Evolutionary conservation across 1,140 invertebrate species (phyloP), one percentile per base, ranked within the genome.

Genomic region (Colletes gigas): DNA sequence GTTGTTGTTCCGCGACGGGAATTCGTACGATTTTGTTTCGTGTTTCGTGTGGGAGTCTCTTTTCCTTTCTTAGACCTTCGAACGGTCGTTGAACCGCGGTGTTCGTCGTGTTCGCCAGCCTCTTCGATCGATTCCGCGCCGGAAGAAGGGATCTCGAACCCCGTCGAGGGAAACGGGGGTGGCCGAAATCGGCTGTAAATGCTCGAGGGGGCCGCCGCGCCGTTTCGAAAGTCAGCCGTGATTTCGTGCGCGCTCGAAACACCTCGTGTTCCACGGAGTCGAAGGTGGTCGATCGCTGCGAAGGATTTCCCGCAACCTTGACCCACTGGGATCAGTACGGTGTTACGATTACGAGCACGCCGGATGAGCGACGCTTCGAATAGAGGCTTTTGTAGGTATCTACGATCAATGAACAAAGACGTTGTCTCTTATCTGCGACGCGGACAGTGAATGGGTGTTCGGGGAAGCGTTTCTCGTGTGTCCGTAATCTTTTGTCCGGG

Each of bases 281-380:
- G 78, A 80, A 75, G 74, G 73, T 44, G 68, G 54, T 68, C 66
- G 74, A 85, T 86, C 71, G 50, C 57, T 47, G 17, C 50, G 75
- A 83, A 67, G 72, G 69, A 66, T 69, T 73, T 66, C 30, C 30
- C 6, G 52, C 55, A 57, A 75, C 79, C 83, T 75, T 86, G 75
- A 85, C 75, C 83, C 75, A 71, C 69, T 82, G 39, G 55, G 44
- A 82, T 44, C 52, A 30, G 66, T 78, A 60, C 21, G 65, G 39
- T 63, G 71, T 60, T 55, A 52, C 54, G 63, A 54, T 63, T 44
- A 54, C 50, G 41, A 54, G 3, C 68, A 7, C n/a, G 9, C 41
- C 12, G 55, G 7, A 39, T 9, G 47, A 47, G 52, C 55, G 19
- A 60, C 52, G 21, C 57, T 15, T 30, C 55, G 55, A 63, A 17